Conservation (phyloP, 1,140 invertebrate species). For the Lordiphosa mommai region DNA sequence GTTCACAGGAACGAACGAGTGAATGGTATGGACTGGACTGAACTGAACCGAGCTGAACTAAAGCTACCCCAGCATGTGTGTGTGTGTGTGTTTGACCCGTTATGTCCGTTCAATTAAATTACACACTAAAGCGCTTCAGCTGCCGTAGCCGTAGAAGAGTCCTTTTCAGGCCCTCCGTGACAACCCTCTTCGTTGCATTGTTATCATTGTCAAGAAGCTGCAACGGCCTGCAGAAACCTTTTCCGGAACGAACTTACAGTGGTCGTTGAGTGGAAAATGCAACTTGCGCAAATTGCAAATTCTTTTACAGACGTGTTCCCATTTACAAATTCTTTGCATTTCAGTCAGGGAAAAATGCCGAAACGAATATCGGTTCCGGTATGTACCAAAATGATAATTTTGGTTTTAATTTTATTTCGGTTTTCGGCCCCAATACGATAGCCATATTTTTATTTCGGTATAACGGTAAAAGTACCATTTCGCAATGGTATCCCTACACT, state of each 20-base stretch:
- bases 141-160: constrained; percentile 17
- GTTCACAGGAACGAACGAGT: constrained; percentile 31
- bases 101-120: constrained; percentile 79
- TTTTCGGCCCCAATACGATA: no score
- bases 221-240: constrained; percentile 7
- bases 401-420: no score
- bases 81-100: constrained; percentile 33
- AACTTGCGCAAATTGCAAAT: no score
- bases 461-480: no score
- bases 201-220: constrained; percentile 75
- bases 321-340: no score
- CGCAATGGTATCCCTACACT: no score
- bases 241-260: constrained; percentile 14
- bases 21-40: constrained; percentile 7
- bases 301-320: no score
- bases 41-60: constrained; percentile 2
- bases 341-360: no score
- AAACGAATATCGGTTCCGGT: no score
- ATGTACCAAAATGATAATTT: no score
- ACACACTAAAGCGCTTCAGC: constrained; percentile 62
- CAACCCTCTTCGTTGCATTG: constrained; percentile 45
- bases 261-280: not conserved
- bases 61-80: constrained; percentile 5
- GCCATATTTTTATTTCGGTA: no score
- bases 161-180: constrained; percentile 30